These are phyloP conservation scores for Babylonia areolata DNA, from an alignment of 1,140 invertebrate species.

Conservation along the genomic window DNA sequence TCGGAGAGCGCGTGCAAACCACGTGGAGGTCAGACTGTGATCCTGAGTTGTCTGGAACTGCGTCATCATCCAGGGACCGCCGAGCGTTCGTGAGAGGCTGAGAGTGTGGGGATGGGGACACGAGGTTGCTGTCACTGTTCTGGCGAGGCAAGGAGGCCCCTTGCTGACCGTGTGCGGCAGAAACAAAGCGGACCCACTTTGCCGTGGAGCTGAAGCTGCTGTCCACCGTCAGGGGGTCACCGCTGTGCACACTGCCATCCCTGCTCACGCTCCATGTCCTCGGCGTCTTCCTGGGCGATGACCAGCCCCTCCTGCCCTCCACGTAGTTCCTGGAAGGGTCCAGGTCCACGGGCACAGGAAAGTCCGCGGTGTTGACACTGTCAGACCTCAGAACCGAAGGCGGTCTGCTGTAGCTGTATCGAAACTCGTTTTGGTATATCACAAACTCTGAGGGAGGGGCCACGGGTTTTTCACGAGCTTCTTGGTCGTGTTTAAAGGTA, in stretches of 20 bases:
- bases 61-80: neutral
- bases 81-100: neutral
- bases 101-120: neutral
- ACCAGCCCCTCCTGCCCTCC: no score
- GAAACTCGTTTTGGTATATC: no score
- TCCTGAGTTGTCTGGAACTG: neutral
- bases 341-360: conserved; percentile 17
- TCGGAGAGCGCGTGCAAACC: conserved; percentile 1
- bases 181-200: neutral
- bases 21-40: conserved; percentile 12
- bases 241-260: neutral
- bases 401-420: neutral
- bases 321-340: neutral
- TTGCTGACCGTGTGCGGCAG: neutral
- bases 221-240: no score
- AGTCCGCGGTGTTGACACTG: neutral
- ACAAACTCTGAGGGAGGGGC: neutral
- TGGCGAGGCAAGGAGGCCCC: neutral
- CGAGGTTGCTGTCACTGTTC: neutral
- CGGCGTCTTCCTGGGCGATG: neutral
- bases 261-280: no score
- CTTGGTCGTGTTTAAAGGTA: conserved; percentile 24
- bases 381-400: neutral
- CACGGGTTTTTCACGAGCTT: neutral
- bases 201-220: conserved; percentile 15